A percentile compares a stretch with the other conserved stretches of the same genome.
Conservation (phyloP, 2,797 vertebrate species). For the Notamacropus eugenii region DNA sequence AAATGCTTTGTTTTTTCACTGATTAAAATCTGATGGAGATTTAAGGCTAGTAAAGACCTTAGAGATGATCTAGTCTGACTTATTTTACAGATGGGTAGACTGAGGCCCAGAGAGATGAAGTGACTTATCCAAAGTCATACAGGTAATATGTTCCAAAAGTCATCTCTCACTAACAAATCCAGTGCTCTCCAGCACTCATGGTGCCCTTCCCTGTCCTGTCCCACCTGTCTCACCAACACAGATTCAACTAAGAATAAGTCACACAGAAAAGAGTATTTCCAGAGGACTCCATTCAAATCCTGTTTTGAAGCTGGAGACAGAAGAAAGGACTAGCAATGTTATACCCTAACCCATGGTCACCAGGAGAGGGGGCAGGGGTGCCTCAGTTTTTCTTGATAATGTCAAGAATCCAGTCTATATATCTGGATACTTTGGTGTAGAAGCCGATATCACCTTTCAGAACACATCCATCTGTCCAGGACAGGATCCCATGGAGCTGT, state of each 20-base stretch:
- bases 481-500: slow-evolving; percentile 45
- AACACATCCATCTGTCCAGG: slow-evolving; percentile 50
- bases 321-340: neutral
- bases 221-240: neutral
- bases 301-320: neutral
- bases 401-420: slow-evolving; percentile 42
- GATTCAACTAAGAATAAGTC: neutral
- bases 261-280: neutral
- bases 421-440: slow-evolving; percentile 41
- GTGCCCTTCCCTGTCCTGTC: neutral
- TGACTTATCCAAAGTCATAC: neutral
- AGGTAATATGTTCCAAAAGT: neutral
- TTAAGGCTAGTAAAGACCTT: neutral
- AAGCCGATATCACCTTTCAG: slow-evolving; percentile 35
- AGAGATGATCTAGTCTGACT: neutral
- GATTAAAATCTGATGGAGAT: neutral
- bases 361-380: neutral
- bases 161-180: neutral
- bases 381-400: slow-evolving; percentile 2
- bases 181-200: neutral
- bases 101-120: neutral
- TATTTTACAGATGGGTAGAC: neutral
- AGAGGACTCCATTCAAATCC: slow-evolving; percentile 3
- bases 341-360: neutral
- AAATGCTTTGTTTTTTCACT: neutral